Percentiles rank a stretch among this genome's conserved stretches.
Evolutionary conservation across 2,888 invertebrate species (phyloP).

Genomic region (Apantesis nais): DNA sequence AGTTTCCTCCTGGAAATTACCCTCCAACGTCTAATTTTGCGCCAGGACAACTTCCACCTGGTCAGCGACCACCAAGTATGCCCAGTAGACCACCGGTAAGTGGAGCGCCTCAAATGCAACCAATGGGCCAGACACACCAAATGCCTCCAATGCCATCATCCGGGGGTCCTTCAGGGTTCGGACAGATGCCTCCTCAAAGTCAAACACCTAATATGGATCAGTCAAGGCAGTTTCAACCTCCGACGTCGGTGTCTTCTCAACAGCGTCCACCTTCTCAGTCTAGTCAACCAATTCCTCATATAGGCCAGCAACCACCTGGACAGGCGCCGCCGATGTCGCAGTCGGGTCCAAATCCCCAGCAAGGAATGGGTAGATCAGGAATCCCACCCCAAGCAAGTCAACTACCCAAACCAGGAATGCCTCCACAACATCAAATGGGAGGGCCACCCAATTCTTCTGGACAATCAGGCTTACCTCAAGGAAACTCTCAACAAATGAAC

Average conservation of each 20-base stretch:
- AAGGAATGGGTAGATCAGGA: slow-evolving; percentile 46
- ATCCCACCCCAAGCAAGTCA: slow-evolving; percentile 54
- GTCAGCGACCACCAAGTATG: slow-evolving; percentile 51
- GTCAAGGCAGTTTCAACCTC: slow-evolving; percentile 47
- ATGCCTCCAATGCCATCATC: slow-evolving; percentile 59
- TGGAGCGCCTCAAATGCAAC: slow-evolving; percentile 53
- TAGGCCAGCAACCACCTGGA: slow-evolving; percentile 45
- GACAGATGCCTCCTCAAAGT: slow-evolving; percentile 52
- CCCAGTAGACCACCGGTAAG: slow-evolving; percentile 55
- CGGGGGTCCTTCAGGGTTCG: slow-evolving; percentile 54
- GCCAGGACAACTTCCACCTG: slow-evolving; percentile 53
- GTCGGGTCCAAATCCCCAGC: slow-evolving; percentile 43
- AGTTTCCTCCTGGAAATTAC: slow-evolving; percentile 62
- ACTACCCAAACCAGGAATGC: slow-evolving; percentile 46
- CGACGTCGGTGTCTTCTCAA: slow-evolving; percentile 35
- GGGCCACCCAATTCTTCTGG: slow-evolving; percentile 17
- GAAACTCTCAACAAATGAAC: slow-evolving; percentile 27
- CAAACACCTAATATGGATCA: slow-evolving; percentile 39
- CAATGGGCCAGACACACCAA: slow-evolving; percentile 57
- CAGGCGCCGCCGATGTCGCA: slow-evolving; percentile 58
- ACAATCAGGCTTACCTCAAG: slow-evolving; percentile 26
- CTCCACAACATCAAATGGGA: slow-evolving; percentile 45
- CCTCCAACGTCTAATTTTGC: slow-evolving; percentile 64
- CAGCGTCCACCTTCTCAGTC: slow-evolving; percentile 59
- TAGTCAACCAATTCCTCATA: slow-evolving; percentile 47